Conservation (phyloP, 2,888 invertebrate species). For the Phalera bucephala region DNA sequence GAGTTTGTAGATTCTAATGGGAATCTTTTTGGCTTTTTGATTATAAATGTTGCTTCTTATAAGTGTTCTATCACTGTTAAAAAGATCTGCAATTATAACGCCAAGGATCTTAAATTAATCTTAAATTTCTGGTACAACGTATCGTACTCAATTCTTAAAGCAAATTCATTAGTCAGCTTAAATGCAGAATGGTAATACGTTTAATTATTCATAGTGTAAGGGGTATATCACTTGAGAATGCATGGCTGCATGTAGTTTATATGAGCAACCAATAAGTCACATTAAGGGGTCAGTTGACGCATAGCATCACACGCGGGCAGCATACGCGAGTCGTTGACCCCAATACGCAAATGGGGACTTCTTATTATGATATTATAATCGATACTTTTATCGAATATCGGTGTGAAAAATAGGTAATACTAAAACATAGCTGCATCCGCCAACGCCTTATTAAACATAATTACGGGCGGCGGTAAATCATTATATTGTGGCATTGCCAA, state of each 20-base stretch:
- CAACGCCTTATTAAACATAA: no score
- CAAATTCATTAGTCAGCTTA: background rate
- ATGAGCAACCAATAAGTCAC: conserved; percentile 78
- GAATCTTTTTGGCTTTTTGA: conserved; percentile 24
- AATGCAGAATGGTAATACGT: background rate
- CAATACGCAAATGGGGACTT: conserved; percentile 64
- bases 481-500: no score
- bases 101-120: background rate
- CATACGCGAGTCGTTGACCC: conserved; percentile 74
- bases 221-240: conserved; percentile 39
- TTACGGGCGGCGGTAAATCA: no score
- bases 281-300: conserved; percentile 78
- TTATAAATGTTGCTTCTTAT: conserved; percentile 43
- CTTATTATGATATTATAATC: conserved; percentile 47
- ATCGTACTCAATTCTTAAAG: background rate
- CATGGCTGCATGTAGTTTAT: conserved; percentile 60
- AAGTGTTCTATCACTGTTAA: no score
- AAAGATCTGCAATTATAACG: no score
- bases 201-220: background rate
- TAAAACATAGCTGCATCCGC: background rate
- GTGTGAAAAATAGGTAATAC: conserved; percentile 9
- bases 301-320: conserved; percentile 63
- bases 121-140: conserved; percentile 5
- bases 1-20: conserved; percentile 22
- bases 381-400: conserved; percentile 32